Conservation (phyloP, 53 echinoderm and acorn worm genomes). For the Holothuria leucospilota region DNA sequence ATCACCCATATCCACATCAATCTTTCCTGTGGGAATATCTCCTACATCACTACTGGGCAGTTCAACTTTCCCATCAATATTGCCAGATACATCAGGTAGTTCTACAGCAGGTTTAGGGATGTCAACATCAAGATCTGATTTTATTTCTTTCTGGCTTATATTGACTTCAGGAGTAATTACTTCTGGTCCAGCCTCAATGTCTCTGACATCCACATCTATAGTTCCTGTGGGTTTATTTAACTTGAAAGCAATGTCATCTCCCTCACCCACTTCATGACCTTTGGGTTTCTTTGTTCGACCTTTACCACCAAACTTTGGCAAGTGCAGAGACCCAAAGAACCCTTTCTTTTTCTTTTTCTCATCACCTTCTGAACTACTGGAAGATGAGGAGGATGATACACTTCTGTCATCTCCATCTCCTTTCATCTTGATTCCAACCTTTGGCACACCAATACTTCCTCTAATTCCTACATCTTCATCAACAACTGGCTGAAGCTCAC, state of each 20-base stretch:
- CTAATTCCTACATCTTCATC: background rate
- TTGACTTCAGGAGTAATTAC: conserved; percentile 16
- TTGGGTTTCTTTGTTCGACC: conserved; percentile 16
- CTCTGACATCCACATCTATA: background rate
- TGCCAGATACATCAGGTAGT: background rate
- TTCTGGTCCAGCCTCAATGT: conserved; percentile 6
- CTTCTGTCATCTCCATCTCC: background rate
- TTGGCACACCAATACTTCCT: background rate
- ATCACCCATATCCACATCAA: background rate
- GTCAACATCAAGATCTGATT: conserved; percentile 59
- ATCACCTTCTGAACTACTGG: conserved; percentile 50
- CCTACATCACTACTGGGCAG: background rate
- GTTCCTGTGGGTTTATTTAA: background rate
- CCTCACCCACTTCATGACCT: background rate
- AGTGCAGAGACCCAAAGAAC: conserved; percentile 66
- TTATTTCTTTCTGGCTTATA: conserved; percentile 40
- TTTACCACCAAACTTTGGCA: conserved; percentile 64
- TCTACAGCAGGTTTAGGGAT: background rate
- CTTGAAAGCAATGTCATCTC: background rate
- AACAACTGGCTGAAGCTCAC: too few relatives aligned
- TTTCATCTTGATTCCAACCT: background rate
- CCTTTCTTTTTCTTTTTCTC: conserved; percentile 59
- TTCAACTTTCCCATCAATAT: background rate
- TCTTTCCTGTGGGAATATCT: background rate
- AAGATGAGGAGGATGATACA: conserved; percentile 24